Percentiles rank a stretch among this genome's conserved stretches.
Evolutionary conservation across 2,888 invertebrate genomes (phyloP).

Genomic region (Homarus gammarus): DNA sequence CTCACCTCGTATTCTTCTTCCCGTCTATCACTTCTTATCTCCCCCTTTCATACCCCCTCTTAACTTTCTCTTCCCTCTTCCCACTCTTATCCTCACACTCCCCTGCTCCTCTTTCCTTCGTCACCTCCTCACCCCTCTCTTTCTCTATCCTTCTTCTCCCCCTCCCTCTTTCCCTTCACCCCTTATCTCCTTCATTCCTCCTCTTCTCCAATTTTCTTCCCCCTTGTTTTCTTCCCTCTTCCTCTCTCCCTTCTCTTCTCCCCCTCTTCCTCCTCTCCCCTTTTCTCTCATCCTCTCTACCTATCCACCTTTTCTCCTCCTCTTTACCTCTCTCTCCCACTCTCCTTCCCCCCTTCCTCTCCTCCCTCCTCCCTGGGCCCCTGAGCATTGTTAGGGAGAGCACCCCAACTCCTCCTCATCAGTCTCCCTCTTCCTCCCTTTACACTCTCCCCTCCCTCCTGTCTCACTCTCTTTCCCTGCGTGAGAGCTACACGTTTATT

Average conservation of each 20-base stretch:
- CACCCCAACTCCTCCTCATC: neutral
- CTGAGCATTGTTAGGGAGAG: no score
- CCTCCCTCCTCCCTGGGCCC: constrained; percentile 4
- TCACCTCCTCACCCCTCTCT: neutral
- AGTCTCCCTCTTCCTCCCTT: constrained; percentile 18
- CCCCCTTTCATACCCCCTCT: neutral
- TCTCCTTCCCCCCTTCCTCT: constrained; percentile 15
- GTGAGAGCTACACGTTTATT: constrained; percentile 25
- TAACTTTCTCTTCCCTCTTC: neutral
- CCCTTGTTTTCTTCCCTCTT: neutral
- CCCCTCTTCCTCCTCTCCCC: neutral
- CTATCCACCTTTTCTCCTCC: neutral
- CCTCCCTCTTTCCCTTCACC: neutral
- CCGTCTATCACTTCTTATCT: neutral
- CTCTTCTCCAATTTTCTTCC: neutral
- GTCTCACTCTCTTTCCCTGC: neutral
- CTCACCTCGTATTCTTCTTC: neutral
- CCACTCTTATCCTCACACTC: no score
- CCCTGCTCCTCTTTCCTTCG: neutral
- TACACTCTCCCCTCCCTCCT: neutral
- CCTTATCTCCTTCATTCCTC: neutral
- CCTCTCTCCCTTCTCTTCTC: neutral
- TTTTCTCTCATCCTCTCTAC: neutral
- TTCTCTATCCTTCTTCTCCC: neutral
- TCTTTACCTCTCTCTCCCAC: neutral